phyloP scores from a whole-genome alignment of 1,140 invertebrate species.

The Babylonia areolata region DNA sequence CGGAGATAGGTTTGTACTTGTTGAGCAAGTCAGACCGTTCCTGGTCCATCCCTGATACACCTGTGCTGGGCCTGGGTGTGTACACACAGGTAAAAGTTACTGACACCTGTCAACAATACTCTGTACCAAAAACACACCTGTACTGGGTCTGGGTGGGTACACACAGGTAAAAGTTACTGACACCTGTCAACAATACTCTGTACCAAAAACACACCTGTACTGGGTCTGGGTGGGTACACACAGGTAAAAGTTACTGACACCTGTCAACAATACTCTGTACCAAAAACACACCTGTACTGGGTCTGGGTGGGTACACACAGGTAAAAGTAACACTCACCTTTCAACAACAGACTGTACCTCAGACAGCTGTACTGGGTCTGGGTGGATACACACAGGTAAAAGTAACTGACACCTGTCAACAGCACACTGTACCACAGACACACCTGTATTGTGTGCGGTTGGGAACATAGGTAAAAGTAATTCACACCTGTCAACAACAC shows the following conservation, averaged over 20 bases:
- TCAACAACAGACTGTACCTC: too few relatives aligned
- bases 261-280: too few relatives aligned
- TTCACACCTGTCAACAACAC: too few relatives aligned
- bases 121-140: too few relatives aligned
- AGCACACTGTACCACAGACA: too few relatives aligned
- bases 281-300: constrained; percentile 73
- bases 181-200: too few relatives aligned
- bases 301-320: constrained; percentile 51
- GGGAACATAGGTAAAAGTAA: neutral
- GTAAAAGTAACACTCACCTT: too few relatives aligned
- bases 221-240: constrained; percentile 59
- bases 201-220: constrained; percentile 73
- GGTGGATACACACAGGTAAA: neutral
- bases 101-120: too few relatives aligned
- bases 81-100: neutral
- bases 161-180: neutral
- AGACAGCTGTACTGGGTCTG: constrained; percentile 73
- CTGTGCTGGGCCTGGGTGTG: constrained; percentile 70
- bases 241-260: too few relatives aligned
- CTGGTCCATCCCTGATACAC: constrained; percentile 69
- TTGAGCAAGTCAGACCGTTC: constrained; percentile 68
- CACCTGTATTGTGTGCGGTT: constrained; percentile 71
- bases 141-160: constrained; percentile 65
- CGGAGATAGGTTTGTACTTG: constrained; percentile 61
- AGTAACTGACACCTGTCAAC: too few relatives aligned